Conservation (phyloP, 2,113 vertebrate species). For the Otis tarda region DNA sequence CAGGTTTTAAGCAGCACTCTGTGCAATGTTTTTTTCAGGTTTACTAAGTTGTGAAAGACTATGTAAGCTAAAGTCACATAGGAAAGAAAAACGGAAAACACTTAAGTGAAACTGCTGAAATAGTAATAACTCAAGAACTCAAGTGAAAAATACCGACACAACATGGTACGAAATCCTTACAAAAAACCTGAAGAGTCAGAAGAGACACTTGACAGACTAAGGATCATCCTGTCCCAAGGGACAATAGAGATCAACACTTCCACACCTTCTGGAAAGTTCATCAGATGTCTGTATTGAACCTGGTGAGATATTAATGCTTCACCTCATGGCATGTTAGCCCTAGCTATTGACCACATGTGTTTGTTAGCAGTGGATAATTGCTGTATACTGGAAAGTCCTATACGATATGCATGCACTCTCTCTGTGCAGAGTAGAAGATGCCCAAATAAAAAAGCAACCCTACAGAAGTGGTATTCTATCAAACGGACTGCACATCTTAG, state of each 20-base stretch:
- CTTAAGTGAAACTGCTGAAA: background rate
- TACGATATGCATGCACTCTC: background rate
- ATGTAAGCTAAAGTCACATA: background rate
- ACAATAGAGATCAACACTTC: background rate
- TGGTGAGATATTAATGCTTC: background rate
- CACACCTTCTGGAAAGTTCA: background rate
- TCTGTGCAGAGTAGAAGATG: background rate
- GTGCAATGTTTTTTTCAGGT: background rate
- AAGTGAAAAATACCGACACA: background rate
- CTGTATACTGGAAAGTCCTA: background rate
- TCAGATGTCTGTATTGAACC: background rate
- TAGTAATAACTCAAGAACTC: background rate
- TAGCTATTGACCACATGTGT: accelerated
- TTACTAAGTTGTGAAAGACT: background rate
- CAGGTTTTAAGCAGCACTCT: background rate
- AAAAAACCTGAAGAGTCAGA: background rate
- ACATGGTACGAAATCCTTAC: background rate
- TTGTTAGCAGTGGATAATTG: background rate
- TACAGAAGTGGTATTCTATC: background rate
- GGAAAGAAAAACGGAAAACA: background rate
- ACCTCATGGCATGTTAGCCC: background rate
- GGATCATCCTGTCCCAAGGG: background rate
- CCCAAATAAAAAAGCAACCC: background rate
- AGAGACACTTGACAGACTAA: background rate
- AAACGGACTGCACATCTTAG: background rate